These are phyloP conservation scores for Bellardia bayeri DNA, from an alignment of 2,888 invertebrate species.

Conservation along the genomic window DNA sequence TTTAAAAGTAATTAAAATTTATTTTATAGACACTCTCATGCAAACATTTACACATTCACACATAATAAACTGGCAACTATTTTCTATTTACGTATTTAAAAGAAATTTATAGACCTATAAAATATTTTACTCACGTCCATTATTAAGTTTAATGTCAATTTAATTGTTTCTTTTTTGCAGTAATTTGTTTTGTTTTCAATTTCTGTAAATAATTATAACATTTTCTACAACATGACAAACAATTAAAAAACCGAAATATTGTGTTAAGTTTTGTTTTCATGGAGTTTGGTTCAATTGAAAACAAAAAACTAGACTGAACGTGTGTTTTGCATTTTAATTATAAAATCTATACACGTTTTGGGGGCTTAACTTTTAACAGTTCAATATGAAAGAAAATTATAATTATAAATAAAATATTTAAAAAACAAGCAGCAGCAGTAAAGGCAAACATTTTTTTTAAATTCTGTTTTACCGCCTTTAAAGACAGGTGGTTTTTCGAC, in stretches of 20 bases:
- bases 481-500: not conserved
- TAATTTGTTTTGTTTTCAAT: not conserved
- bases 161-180: constrained; percentile 8
- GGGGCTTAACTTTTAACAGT: not conserved
- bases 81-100: not conserved
- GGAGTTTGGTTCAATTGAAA: not conserved
- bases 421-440: no score
- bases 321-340: constrained; percentile 43
- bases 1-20: constrained; percentile 28
- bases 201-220: constrained; percentile 16
- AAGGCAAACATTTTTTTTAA: no score
- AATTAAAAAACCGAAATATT: not conserved
- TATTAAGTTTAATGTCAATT: constrained; percentile 33
- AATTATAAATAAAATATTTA: no score
- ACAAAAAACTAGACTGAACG: not conserved
- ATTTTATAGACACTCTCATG: not conserved
- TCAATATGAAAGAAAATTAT: not conserved
- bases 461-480: not conserved
- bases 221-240: not conserved
- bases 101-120: not conserved
- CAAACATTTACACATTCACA: not conserved
- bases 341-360: not conserved
- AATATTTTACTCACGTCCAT: constrained; percentile 45
- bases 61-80: not conserved
- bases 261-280: not conserved